phyloP scores from a whole-genome alignment of 2,888 invertebrate species.

The Drosophila fulvimacula region DNA sequence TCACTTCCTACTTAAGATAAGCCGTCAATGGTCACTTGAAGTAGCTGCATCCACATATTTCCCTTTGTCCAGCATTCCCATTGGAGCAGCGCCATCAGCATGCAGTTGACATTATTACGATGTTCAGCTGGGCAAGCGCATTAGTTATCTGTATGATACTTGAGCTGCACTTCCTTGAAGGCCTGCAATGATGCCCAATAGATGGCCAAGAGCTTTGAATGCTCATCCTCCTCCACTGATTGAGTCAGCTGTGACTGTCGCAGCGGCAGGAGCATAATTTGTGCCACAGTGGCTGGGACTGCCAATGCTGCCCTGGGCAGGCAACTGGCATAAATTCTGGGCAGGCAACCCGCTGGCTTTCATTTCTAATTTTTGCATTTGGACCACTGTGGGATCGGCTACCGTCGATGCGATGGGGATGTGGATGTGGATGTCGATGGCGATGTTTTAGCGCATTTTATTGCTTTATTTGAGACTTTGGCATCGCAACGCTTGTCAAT shows the following conservation, averaged over 20 bases:
- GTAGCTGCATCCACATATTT: slow-evolving; percentile 12
- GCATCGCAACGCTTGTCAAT: slow-evolving; percentile 77
- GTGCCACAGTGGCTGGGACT: slow-evolving; percentile 14
- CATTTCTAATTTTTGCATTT: slow-evolving; percentile 79
- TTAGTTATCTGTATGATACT: slow-evolving; percentile 61
- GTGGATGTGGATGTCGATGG: slow-evolving; percentile 34
- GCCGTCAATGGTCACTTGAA: slow-evolving; percentile 16
- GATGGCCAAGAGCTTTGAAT: slow-evolving; percentile 44
- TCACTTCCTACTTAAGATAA: slow-evolving; percentile 53
- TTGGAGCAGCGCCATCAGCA: slow-evolving; percentile 39
- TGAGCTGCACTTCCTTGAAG: slow-evolving; percentile 55
- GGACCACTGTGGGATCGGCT: slow-evolving; percentile 60
- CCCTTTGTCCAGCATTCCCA: slow-evolving; percentile 40
- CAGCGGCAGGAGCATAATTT: slow-evolving; percentile 35
- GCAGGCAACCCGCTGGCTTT: slow-evolving; percentile 73
- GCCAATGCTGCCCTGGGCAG: background rate
- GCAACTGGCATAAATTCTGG: slow-evolving; percentile 68
- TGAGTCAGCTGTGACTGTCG: slow-evolving; percentile 53
- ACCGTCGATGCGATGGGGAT: slow-evolving; percentile 42
- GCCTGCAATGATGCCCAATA: slow-evolving; percentile 41
- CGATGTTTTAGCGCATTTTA: slow-evolving; percentile 76
- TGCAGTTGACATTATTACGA: slow-evolving; percentile 72
- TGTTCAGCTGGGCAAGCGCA: slow-evolving; percentile 49
- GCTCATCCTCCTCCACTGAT: slow-evolving; percentile 53
- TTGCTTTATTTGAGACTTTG: slow-evolving; percentile 78